phyloP scores from a whole-genome alignment of 2,113 vertebrate species.

The Nanger granti region DNA sequence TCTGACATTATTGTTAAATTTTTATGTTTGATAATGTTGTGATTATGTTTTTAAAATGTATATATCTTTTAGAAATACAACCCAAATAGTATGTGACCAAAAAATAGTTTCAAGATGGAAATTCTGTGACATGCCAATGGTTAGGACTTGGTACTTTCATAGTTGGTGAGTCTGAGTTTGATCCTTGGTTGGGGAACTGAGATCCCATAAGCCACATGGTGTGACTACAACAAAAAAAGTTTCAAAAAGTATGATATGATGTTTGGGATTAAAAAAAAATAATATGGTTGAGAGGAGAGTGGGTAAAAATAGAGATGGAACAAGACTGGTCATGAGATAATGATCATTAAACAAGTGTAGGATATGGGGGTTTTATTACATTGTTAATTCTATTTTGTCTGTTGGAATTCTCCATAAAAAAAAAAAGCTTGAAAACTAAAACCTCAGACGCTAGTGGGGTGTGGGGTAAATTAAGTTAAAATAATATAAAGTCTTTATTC shows the following conservation, averaged over 20 bases:
- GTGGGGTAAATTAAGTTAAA: not conserved
- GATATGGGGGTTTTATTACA: not conserved
- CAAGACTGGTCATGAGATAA: not conserved
- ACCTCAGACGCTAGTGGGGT: not conserved
- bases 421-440: not conserved
- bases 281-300: not conserved
- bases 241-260: not conserved
- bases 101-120: not conserved
- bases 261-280: not conserved
- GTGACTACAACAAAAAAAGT: not conserved
- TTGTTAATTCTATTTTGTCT: not conserved
- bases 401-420: not conserved
- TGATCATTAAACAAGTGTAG: not conserved
- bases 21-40: not conserved
- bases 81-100: not conserved
- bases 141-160: not conserved
- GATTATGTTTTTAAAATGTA: not conserved
- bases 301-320: not conserved
- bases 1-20: not conserved
- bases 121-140: not conserved
- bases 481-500: not conserved
- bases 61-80: not conserved
- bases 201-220: not conserved
- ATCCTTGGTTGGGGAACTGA: not conserved
- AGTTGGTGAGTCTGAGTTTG: not conserved